Evolutionary conservation across 2,113 vertebrate genomes (phyloP).

Genomic region (Holacanthus passer): DNA sequence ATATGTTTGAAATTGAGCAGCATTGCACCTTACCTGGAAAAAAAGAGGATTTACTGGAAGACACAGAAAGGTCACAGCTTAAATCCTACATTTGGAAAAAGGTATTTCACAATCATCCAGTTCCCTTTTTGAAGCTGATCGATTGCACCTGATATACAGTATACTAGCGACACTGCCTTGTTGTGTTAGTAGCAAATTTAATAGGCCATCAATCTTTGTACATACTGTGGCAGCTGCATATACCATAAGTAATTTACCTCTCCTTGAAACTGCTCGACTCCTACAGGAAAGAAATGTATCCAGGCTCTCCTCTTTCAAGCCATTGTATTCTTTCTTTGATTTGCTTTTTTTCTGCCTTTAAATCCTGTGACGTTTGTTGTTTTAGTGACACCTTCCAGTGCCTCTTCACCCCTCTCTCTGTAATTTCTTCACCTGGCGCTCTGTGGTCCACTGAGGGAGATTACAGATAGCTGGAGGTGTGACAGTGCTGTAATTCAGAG

Average conservation of each 20-base stretch:
- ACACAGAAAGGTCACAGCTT: constrained; percentile 59
- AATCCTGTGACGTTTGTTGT: constrained; percentile 53
- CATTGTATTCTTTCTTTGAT: constrained; percentile 52
- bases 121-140: constrained; percentile 56
- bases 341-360: constrained; percentile 19
- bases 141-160: constrained; percentile 55
- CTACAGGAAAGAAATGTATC: constrained; percentile 44
- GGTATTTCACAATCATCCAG: constrained; percentile 56
- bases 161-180: constrained; percentile 18
- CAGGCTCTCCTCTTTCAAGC: constrained; percentile 50
- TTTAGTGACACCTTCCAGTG: constrained; percentile 53
- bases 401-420: constrained; percentile 42
- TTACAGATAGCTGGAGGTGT: constrained; percentile 71
- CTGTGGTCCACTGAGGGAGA: constrained; percentile 56
- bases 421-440: constrained; percentile 40
- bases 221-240: constrained; percentile 35
- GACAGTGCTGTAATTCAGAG: constrained; percentile 58
- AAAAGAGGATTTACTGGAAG: constrained; percentile 59
- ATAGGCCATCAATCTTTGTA: constrained; percentile 57
- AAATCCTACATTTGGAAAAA: constrained; percentile 59
- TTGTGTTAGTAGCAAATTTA: constrained; percentile 63
- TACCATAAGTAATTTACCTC: constrained; percentile 61
- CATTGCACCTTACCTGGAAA: constrained; percentile 43
- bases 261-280: constrained; percentile 70
- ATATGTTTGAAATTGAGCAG: constrained; percentile 67